Evolutionary conservation across 2,797 vertebrate species (phyloP).

Genomic region (Delichon dasypus): DNA sequence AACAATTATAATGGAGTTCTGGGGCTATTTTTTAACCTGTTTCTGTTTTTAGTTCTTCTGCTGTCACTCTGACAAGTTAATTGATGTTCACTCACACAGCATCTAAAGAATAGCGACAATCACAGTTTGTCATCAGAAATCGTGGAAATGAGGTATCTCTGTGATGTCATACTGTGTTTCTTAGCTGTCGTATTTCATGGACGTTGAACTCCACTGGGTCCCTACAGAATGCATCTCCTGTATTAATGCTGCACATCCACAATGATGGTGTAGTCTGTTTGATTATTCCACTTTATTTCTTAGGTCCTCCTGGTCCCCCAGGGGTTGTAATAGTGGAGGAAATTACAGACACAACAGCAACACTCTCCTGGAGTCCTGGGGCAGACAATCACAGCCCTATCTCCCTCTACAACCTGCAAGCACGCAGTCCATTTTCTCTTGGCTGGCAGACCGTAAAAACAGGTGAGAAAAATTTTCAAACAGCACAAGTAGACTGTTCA

Average conservation of each 20-base stretch:
- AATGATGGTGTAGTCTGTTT: background rate
- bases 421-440: conserved; percentile 94
- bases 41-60: conserved; percentile 1
- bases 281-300: conserved; percentile 41
- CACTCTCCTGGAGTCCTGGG: conserved; percentile 92
- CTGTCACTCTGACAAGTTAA: background rate
- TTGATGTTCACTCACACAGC: background rate
- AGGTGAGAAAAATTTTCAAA: conserved; percentile 79
- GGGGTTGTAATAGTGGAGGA: conserved; percentile 97
- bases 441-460: conserved; percentile 97
- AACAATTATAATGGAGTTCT: background rate
- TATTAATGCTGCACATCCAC: background rate
- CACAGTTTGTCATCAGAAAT: conserved; percentile 6
- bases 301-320: conserved; percentile 94
- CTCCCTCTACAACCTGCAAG: conserved; percentile 92
- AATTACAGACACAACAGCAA: conserved; percentile 92
- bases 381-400: conserved; percentile 97
- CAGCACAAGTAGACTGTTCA: background rate
- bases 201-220: background rate
- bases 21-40: background rate
- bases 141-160: background rate
- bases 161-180: background rate
- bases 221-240: conserved; percentile 10
- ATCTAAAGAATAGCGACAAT: background rate
- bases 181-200: conserved; percentile 7